Evolutionary conservation across 2,888 invertebrate genomes (phyloP), one percentile per base, ranked within the genome.

Genomic region (Himalopsyche kuldschensis): DNA sequence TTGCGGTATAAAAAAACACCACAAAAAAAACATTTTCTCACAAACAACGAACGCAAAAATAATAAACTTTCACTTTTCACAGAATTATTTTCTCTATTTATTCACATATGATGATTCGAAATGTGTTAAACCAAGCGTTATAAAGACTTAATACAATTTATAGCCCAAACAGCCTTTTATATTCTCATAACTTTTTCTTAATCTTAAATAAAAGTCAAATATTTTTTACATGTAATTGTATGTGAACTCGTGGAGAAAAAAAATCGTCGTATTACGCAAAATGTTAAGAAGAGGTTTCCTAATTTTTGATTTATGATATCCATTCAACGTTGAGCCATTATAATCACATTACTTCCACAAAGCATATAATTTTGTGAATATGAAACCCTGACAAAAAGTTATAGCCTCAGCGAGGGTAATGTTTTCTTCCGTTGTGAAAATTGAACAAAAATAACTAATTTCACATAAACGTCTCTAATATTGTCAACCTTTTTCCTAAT

Each of bases 261-360:
- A 69, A 30, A 30, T 69, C 69, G 69, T 69, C 30, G 69, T 27
- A 69, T 69, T 69, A 27, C 69, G 69, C 69, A 69, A 69, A 69
- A 69, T 69, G 69, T 69, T 24, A 69, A 69, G 69, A 76, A 76
- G 76, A 35, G 41, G n/a, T 35, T 35, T 35, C 76, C 76, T 76
- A 76, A 35, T 76, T 41, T 41, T 35, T 82, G 82, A 82, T 82
- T 82, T 82, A 82, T 82, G 76, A 75, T 76, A 63, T 32, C 82
- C 27, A 79, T 79, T 32, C 35, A 32, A 31, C 46, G 75, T 30
- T 75, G 46, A 46, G 27, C 76, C 82, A 82, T 82, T 82, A 82
- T 82, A 82, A 82, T 82, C 79, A 78, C 79, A 82, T 82, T 79
- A 82, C 75, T 79, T 79, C 48, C 79, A 75, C 75, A 75, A 69